These are phyloP conservation scores for Gerris buenoi DNA, from an alignment of 1,140 invertebrate genomes.

Conservation along the genomic window DNA sequence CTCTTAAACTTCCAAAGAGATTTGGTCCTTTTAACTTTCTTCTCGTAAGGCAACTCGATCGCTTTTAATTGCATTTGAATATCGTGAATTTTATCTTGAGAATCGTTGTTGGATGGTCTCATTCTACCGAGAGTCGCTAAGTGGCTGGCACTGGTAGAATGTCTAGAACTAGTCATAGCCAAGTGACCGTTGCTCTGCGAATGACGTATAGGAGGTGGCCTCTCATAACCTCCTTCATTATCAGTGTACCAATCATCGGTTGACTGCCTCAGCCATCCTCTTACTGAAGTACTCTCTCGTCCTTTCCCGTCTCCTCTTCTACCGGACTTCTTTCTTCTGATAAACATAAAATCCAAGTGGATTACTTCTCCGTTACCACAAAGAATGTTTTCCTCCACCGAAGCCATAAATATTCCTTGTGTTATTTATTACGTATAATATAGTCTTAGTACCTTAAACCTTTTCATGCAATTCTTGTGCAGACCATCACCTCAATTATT, in stretches of 20 bases:
- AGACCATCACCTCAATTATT: too few relatives aligned
- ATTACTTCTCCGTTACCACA: too few relatives aligned
- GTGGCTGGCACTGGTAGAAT: conserved; percentile 21
- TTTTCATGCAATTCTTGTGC: too few relatives aligned
- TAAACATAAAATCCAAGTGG: not conserved
- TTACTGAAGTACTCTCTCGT: conserved; percentile 27
- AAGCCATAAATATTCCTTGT: too few relatives aligned
- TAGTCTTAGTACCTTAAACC: too few relatives aligned
- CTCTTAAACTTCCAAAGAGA: conserved; percentile 63
- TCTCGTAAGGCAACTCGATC: conserved; percentile 20
- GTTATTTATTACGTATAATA: too few relatives aligned
- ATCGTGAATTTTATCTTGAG: conserved; percentile 5
- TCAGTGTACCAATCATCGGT: conserved; percentile 21
- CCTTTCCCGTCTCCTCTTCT: conserved; percentile 12
- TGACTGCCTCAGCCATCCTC: conserved; percentile 33
- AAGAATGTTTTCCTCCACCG: too few relatives aligned
- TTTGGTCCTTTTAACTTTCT: conserved; percentile 55
- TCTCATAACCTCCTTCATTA: conserved; percentile 16
- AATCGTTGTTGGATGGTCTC: conserved; percentile 34
- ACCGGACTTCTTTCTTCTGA: not conserved
- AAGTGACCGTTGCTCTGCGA: conserved; percentile 9
- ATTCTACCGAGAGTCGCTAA: conserved; percentile 18
- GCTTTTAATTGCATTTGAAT: conserved; percentile 25
- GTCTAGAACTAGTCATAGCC: conserved; percentile 17
- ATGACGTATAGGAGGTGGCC: conserved; percentile 11